Evolutionary conservation across 2,888 invertebrate species (phyloP).

Genomic region (Chromoteleia sp.): DNA sequence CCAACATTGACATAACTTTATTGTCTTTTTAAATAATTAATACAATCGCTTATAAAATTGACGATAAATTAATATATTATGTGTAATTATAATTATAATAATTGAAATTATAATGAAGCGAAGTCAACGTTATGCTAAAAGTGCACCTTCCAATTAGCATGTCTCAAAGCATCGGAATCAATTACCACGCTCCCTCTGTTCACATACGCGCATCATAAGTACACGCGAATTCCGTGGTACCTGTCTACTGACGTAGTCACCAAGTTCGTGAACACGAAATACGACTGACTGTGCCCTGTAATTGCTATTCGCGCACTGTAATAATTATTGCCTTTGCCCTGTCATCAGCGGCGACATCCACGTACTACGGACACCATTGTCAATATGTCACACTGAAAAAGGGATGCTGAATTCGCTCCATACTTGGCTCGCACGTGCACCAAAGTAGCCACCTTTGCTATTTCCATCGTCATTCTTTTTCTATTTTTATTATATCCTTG

Average conservation of each 20-base stretch:
- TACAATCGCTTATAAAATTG: too few relatives aligned
- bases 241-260: conserved; percentile 68
- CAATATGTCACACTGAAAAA: conserved; percentile 66
- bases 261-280: conserved; percentile 69
- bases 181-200: conserved; percentile 50
- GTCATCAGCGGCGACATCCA: conserved; percentile 83
- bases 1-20: too few relatives aligned
- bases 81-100: conserved; percentile 31
- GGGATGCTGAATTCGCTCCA: conserved; percentile 71
- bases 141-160: conserved; percentile 64
- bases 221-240: conserved; percentile 67
- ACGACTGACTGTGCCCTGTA: conserved; percentile 80
- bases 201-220: conserved; percentile 67
- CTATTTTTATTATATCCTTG: not conserved
- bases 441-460: conserved; percentile 67
- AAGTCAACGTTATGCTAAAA: conserved; percentile 42
- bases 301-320: conserved; percentile 83
- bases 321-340: conserved; percentile 83
- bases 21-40: too few relatives aligned
- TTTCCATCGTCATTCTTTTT: not conserved
- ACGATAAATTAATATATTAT: too few relatives aligned
- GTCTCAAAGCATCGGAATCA: conserved; percentile 68
- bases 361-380: conserved; percentile 68
- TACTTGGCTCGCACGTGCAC: conserved; percentile 60
- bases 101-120: conserved; percentile 31